Base-by-base conservation (phyloP, 1,140 invertebrate genomes). In the Danaus melanippus region DNA sequence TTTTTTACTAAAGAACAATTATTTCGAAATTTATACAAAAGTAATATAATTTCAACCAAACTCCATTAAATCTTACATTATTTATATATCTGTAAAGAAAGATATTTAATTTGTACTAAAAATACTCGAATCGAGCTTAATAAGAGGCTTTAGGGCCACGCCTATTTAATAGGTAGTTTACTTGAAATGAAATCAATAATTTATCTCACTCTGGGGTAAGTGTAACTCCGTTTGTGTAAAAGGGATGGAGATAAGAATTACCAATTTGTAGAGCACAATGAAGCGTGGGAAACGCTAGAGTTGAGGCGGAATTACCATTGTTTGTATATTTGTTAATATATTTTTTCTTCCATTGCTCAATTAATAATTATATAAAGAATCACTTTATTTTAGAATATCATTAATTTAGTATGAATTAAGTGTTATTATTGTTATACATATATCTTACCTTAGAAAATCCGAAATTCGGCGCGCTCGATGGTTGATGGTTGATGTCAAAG, bases 391-490 rank as follows among this genome's bases (percentile, higher is more conserved):
- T 32, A 32, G 2, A 32, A 32, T 32, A 3, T 32, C 7, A 32
- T 32, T 32, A 32, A 8, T 32, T 32, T 32, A 32, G 21, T 32
- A 32, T 7, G 21, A 32, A 32, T 32, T 15, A 32, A 32, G 6
- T 32, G 21, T 32, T 7, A 32, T 32, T 32, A 4, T 32, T 15
- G 15, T 15, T 9, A 6, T 44, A n/a, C n/a, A n/a, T n/a, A 53
- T 44, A 3, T 50, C 58, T 92, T 88, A 96, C 95, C 92, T 96
- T 97, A 64, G 95, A 96, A 89, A 96, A 97, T 83, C 95, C 95
- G 87, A 96, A 95, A 89, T 96, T 96, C 66, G 94, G 94, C 71
- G 94, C 95, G 70, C 92, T 92, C 65, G 93, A 87, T 78, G 94
- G 89, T 85, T 92, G 89, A 87, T 93, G 89, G 87, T 92, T 89